phyloP scores from a whole-genome alignment of 2,113 vertebrate species.

The Channa argus region DNA sequence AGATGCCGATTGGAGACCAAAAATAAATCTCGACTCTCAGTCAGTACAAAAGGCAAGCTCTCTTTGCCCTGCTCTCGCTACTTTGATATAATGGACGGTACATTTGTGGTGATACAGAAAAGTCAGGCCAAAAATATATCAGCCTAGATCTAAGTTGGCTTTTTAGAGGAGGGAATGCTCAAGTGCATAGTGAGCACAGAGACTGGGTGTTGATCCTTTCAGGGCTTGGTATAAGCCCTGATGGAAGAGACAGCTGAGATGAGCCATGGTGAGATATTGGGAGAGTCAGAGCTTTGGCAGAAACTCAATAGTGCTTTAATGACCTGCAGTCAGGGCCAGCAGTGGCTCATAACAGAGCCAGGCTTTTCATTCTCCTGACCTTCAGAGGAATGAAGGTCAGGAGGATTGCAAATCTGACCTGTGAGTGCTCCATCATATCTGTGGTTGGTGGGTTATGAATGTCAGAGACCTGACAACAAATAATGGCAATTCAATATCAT shows the following conservation, averaged over 20 bases:
- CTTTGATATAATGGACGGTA: constrained; percentile 30
- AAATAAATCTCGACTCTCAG: constrained; percentile 39
- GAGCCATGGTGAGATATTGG: constrained; percentile 71
- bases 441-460: constrained; percentile 29
- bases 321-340: constrained; percentile 73
- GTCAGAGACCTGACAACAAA: constrained; percentile 20
- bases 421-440: constrained; percentile 43
- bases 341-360: constrained; percentile 66
- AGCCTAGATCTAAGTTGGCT: constrained; percentile 26
- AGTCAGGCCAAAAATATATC: constrained; percentile 42
- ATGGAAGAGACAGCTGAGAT: constrained; percentile 72
- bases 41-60: not conserved
- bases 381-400: constrained; percentile 66
- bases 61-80: constrained; percentile 27
- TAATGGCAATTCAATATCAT: constrained; percentile 22
- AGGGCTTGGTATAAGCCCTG: constrained; percentile 62
- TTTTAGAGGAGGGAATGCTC: constrained; percentile 42
- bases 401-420: constrained; percentile 47
- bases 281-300: constrained; percentile 76
- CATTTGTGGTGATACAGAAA: constrained; percentile 24
- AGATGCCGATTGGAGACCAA: constrained; percentile 24
- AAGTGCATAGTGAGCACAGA: constrained; percentile 43
- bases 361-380: constrained; percentile 74
- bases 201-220: constrained; percentile 63
- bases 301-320: constrained; percentile 84